A percentile compares a stretch with the other conserved stretches of the same genome.
These are phyloP conservation scores for Lobophora halterata DNA, from an alignment of 2,888 invertebrate genomes.

Conservation along the genomic window DNA sequence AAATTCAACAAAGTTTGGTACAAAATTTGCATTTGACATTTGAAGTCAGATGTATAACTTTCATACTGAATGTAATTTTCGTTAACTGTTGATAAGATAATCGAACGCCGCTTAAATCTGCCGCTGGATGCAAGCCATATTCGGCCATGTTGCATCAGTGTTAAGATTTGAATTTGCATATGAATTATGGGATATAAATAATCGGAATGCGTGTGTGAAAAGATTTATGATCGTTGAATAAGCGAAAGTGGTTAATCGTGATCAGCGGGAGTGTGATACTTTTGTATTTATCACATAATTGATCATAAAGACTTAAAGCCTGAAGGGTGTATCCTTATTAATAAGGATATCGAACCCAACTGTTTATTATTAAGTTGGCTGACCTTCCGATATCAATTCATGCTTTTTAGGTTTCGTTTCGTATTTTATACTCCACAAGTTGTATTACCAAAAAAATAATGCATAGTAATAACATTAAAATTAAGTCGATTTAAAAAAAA, in stretches of 20 bases:
- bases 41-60: slow-evolving; percentile 18
- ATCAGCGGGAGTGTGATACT: slow-evolving; percentile 16
- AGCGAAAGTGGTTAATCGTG: slow-evolving; percentile 26
- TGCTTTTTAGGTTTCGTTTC: too few species aligned
- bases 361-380: slow-evolving; percentile 5
- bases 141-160: slow-evolving; percentile 2
- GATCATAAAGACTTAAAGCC: slow-evolving; percentile 12
- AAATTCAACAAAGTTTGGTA: slow-evolving; percentile 4
- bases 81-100: slow-evolving; percentile 17
- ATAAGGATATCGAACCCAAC: slow-evolving; percentile 8
- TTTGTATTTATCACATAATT: slow-evolving; percentile 24
- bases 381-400: too few species aligned
- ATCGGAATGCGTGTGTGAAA: slow-evolving; percentile 16
- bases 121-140: slow-evolving; percentile 8
- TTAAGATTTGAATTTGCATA: neutral
- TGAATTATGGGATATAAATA: neutral
- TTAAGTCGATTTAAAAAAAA: too few species aligned
- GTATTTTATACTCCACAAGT: too few species aligned
- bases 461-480: too few species aligned
- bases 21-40: slow-evolving; percentile 26
- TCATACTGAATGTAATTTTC: slow-evolving; percentile 18
- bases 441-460: too few species aligned
- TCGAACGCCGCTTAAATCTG: slow-evolving; percentile 9
- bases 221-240: slow-evolving; percentile 20
- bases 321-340: slow-evolving; percentile 3